Evolutionary conservation across 2,888 invertebrate species (phyloP).

Genomic region (Trichopria drosophilae): DNA sequence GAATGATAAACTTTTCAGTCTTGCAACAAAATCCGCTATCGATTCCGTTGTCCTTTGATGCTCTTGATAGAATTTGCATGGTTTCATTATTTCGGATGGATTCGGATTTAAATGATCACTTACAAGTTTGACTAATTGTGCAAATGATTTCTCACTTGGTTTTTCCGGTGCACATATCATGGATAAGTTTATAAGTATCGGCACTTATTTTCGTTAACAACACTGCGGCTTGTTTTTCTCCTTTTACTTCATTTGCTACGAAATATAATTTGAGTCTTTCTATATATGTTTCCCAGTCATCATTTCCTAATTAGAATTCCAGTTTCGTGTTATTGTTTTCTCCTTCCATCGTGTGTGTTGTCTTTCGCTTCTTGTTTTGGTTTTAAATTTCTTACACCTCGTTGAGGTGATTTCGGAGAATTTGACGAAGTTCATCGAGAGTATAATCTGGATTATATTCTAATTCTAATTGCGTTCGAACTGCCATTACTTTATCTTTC

Average conservation of each 20-base stretch:
- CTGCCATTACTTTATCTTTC: background rate
- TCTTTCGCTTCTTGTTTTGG: background rate
- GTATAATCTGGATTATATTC: background rate
- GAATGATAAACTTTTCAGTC: constrained; percentile 25
- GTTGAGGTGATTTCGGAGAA: background rate
- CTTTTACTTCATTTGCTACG: constrained; percentile 20
- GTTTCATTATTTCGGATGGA: constrained; percentile 26
- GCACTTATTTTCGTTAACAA: no score
- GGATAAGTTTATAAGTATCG: constrained; percentile 24
- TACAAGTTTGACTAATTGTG: constrained; percentile 21
- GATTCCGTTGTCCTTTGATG: constrained; percentile 23
- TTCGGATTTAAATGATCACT: constrained; percentile 25
- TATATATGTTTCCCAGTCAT: no score
- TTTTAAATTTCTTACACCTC: no score
- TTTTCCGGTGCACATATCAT: constrained; percentile 26
- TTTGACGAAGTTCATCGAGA: background rate
- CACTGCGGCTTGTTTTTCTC: constrained; percentile 19
- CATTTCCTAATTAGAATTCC: constrained; percentile 16
- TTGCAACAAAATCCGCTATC: constrained; percentile 24
- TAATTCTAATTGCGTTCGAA: background rate
- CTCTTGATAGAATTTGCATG: constrained; percentile 31
- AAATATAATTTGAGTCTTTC: constrained; percentile 26
- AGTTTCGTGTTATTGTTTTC: constrained; percentile 6
- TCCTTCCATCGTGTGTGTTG: constrained; percentile 14
- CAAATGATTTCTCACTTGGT: constrained; percentile 23